Evolutionary conservation across 2,797 vertebrate genomes (phyloP).

Genomic region (Gallinago nigripennis): DNA sequence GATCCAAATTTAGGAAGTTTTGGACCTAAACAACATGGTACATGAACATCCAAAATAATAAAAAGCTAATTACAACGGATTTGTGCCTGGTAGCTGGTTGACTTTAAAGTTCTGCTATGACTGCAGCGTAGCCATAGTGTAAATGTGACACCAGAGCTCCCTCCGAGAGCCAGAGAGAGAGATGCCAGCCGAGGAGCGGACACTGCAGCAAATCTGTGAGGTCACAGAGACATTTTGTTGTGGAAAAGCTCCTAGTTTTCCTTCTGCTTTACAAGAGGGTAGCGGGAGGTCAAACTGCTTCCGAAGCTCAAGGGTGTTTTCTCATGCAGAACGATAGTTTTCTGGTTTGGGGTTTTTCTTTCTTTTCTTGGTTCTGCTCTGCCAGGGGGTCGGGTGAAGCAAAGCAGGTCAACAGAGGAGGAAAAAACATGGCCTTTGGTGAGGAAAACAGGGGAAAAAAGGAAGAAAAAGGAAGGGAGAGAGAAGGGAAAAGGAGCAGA

Average conservation of each 20-base stretch:
- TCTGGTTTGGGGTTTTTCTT: background rate
- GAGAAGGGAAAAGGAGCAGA: background rate
- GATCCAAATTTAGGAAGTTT: background rate
- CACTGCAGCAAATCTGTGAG: background rate
- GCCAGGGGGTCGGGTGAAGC: background rate
- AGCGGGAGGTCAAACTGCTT: accelerated
- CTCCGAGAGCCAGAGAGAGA: accelerated
- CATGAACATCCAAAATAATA: background rate
- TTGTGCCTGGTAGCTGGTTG: background rate
- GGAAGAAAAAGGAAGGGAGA: background rate
- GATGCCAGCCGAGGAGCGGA: background rate
- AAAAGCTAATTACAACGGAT: background rate
- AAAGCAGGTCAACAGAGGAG: background rate
- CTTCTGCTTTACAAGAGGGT: background rate
- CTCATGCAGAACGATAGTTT: accelerated
- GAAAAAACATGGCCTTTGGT: background rate
- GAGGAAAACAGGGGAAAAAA: background rate
- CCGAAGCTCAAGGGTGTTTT: background rate
- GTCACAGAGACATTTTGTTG: background rate
- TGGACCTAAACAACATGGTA: background rate
- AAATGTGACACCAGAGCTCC: background rate
- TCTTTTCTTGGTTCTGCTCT: background rate
- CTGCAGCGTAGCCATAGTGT: accelerated
- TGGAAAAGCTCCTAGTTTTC: background rate
- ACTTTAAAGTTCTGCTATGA: background rate